Evolutionary conservation across 2,888 invertebrate species (phyloP), one percentile per base, ranked within the genome.

Genomic region (Drosophila kuntzei): DNA sequence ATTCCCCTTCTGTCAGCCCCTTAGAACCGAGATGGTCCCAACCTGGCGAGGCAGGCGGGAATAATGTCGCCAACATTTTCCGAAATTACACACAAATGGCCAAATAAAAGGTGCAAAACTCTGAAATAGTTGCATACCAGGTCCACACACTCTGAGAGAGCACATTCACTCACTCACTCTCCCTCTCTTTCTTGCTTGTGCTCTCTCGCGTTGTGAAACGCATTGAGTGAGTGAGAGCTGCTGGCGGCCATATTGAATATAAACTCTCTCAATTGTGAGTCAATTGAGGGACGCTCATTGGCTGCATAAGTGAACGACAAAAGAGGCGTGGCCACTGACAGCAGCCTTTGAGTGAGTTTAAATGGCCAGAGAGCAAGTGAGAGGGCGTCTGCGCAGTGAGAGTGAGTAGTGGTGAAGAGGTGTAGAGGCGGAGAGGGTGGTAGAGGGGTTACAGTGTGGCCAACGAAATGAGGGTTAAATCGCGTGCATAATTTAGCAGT

Each of bases 401-500:
- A 12, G 11, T 1, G 2, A 9, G 7, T n/a, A 54, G 14, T 7
- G 58, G n/a, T 32, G 5, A 7, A 25, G 25, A 25, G 25, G 25
- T 50, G 55, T 7, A n/a, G 37, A 47, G 4, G 68, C 2, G 32
- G 2, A 25, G 22, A 34, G 58, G n/a, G 29, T 16, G 20, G 22
- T 9, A n/a, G 20, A 20, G 37, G 2, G 49, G 63, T 11, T 16
- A 37, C 46, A 11, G 70, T 88, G 78, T 62, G 75, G 71, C 76
- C 71, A 67, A 57, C 71, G 71, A 90, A 85, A 80, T 87, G 87
- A 87, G 84, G 80, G 87, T 86, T 90, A 88, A 90, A 89, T 86
- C 86, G 80, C 80, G 89, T 90, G 88, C 86, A 90, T 90, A 83
- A 90, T 90, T 90, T 87, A 90, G 82, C 83, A 89, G 85, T 86